Conservation (phyloP, 2,113 vertebrate species). For the Thalassarche chlororhynchos region DNA sequence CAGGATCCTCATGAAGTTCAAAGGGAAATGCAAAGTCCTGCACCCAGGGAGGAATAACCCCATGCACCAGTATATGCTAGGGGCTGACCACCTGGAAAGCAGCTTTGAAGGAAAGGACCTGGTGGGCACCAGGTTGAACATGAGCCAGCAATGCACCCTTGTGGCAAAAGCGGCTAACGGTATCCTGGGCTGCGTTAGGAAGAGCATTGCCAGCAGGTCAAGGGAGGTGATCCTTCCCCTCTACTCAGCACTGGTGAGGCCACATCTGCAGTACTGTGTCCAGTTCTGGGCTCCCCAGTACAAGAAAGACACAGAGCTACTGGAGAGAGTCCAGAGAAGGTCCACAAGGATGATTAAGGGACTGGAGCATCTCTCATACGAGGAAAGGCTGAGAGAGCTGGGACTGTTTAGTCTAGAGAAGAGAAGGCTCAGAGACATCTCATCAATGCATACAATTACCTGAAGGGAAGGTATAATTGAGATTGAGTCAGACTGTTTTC, state of each 20-base stretch:
- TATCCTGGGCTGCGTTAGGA: neutral
- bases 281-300: neutral
- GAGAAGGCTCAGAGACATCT: neutral
- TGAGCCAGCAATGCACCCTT: neutral
- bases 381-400: neutral
- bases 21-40: neutral
- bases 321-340: neutral
- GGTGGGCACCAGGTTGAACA: too few relatives aligned
- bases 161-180: accelerated
- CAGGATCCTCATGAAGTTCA: neutral
- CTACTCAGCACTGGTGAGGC: neutral
- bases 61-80: accelerated
- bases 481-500: neutral
- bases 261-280: neutral
- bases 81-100: neutral
- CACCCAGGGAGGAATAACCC: neutral
- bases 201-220: neutral
- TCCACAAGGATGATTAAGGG: too few relatives aligned
- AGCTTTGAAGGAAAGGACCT: neutral
- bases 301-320: neutral
- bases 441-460: neutral
- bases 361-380: neutral
- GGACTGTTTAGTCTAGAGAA: neutral
- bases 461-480: neutral
- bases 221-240: neutral